Evolutionary conservation across 2,113 vertebrate species (phyloP).

Genomic region (Brienomyrus longianalis): DNA sequence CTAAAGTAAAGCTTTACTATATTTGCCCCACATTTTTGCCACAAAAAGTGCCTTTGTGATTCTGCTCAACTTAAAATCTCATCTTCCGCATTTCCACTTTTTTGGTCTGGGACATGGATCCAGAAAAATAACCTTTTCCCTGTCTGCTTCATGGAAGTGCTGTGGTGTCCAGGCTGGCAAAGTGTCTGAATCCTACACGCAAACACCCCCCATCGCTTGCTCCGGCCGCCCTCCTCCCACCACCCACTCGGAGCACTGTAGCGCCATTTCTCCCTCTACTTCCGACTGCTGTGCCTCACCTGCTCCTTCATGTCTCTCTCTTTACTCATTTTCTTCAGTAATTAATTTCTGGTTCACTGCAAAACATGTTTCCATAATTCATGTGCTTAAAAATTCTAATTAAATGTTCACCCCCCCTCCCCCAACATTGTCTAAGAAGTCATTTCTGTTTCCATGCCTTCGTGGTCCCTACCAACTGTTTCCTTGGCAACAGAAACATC

Average conservation of each 20-base stretch:
- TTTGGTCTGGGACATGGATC: not conserved
- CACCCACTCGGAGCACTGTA: not conserved
- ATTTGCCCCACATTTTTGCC: not conserved
- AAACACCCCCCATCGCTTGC: not conserved
- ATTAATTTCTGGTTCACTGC: slow-evolving; percentile 13
- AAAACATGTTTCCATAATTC: slow-evolving; percentile 15
- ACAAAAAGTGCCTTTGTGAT: not conserved
- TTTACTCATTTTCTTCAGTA: not conserved
- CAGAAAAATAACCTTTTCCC: not conserved
- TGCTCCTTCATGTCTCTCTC: not conserved
- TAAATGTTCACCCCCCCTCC: not conserved
- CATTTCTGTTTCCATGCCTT: slow-evolving; percentile 7
- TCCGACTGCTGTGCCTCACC: not conserved
- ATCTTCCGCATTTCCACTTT: not conserved
- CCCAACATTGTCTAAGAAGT: not conserved
- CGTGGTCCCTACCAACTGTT: slow-evolving; percentile 18
- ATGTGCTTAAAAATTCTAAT: slow-evolving; percentile 10
- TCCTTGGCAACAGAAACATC: slow-evolving; percentile 20
- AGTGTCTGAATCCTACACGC: not conserved
- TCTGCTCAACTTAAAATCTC: not conserved
- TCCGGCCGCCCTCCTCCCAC: not conserved
- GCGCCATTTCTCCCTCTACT: not conserved
- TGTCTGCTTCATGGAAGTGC: not conserved
- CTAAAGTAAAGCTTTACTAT: not conserved
- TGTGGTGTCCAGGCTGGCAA: not conserved